A percentile compares a stretch with the other conserved stretches of the same genome.
phyloP scores from a whole-genome alignment of 1,140 invertebrate genomes.

The Varroa destructor region DNA sequence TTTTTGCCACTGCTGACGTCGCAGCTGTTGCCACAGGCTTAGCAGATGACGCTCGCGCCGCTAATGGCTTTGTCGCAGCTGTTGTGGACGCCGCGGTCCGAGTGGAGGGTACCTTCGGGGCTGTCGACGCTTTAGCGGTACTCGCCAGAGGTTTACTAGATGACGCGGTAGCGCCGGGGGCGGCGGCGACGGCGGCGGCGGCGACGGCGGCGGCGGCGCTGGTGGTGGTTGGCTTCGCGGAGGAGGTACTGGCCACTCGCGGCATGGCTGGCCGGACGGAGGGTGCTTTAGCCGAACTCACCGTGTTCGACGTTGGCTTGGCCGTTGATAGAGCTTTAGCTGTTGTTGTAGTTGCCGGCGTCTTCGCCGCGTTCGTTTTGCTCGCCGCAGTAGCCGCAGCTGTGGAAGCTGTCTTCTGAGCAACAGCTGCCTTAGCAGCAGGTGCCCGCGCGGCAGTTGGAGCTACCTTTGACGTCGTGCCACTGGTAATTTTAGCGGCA shows the following conservation, averaged over 20 bases:
- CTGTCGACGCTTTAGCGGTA: neutral
- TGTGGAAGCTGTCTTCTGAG: neutral
- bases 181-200: neutral
- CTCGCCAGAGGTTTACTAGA: neutral
- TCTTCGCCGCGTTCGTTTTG: neutral
- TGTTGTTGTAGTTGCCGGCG: neutral
- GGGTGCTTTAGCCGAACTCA: neutral
- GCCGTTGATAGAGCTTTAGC: neutral
- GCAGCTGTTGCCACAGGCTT: too few relatives aligned
- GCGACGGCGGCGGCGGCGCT: neutral
- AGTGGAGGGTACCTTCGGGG: neutral
- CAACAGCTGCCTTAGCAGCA: neutral
- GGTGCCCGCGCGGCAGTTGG: neutral
- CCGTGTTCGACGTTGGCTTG: neutral
- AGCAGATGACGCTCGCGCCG: too few relatives aligned
- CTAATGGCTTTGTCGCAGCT: too few relatives aligned
- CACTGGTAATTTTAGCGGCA: too few relatives aligned
- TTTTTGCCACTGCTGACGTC: too few relatives aligned
- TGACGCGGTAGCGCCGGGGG: neutral
- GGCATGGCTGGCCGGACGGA: neutral
- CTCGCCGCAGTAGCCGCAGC: neutral
- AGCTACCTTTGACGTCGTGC: neutral
- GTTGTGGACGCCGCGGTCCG: neutral
- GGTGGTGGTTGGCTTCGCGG: neutral
- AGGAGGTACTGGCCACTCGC: neutral